Conservation (phyloP, 2,113 vertebrate species). For the Tricholaema leucomelas region DNA sequence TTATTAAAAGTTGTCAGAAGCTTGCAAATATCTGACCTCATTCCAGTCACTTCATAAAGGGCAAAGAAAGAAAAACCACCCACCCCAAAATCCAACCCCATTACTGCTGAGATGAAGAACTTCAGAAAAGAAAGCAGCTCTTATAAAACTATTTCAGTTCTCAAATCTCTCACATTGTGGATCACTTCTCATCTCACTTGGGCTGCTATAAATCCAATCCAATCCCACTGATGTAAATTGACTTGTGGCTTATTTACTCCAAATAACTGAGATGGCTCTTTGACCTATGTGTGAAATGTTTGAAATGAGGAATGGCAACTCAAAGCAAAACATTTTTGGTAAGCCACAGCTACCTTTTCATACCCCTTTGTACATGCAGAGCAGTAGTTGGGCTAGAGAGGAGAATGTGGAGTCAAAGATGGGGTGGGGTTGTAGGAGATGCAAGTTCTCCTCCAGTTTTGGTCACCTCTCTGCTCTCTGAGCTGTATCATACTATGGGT, state of each 20-base stretch:
- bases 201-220: neutral
- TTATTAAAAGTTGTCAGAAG: constrained; percentile 28
- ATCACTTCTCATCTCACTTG: neutral
- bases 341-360: neutral
- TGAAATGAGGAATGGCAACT: neutral
- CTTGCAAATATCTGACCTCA: constrained; percentile 45
- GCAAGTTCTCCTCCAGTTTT: neutral
- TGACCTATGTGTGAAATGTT: neutral
- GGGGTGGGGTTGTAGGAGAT: neutral
- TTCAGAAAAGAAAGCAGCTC: neutral
- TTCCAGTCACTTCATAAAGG: constrained; percentile 25
- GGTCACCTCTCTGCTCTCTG: neutral
- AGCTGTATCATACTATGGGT: neutral
- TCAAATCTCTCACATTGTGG: neutral
- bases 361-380: too few species aligned
- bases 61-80: neutral
- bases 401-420: neutral
- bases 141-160: neutral
- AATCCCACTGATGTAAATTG: neutral
- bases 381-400: too few species aligned
- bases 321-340: neutral
- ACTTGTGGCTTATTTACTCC: neutral
- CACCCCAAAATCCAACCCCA: neutral
- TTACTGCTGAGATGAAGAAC: constrained; percentile 24
- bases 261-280: neutral